Evolutionary conservation across 1,140 invertebrate genomes (phyloP), one percentile per base, ranked within the genome.

Genomic region (Wiebesia pumilae): DNA sequence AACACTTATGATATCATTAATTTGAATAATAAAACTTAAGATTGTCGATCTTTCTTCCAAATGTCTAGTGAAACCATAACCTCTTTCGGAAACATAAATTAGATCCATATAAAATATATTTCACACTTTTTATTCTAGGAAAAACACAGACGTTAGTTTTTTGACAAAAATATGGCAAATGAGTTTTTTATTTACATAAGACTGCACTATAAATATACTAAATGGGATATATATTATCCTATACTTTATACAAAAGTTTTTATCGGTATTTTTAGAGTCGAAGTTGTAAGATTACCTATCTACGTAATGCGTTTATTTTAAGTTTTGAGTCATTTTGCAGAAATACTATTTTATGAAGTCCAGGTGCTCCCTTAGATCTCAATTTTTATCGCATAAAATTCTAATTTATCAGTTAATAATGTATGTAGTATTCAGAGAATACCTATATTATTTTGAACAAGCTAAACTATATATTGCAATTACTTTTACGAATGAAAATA

Each of bases 201-300:
- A 69, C 35, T 35, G 33, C 27, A 43, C 27, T 75, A 75, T 75
- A 75, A 75, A 75, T 43, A 75, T 43, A 24, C 21, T 43, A 43
- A 43, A 21, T 71, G 16, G 14, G 30, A 38, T 71, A 75, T 75
- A 43, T 43, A 75, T 75, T 40, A 75, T 43, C 24, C 38, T 43
- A 75, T 43, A n/a, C 27, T 75, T 43, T 33, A 43, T 75, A 75
- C 35, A n/a, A 43, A 75, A 43, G 40, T 75, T 75, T 75, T 75
- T 75, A 75, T 43, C 38, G 27, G 71, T 40, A 75, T 75, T 75
- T 71, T 75, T 75, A 75, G 38, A 75, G 71, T n/a, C 38, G 27
- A 75, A 75, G 71, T 75, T 75, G 40, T 43, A 43, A 75, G 71
- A 43, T 75, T 75, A 75, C 40, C 19, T 75, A 43, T 43, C 71